Percentiles rank a stretch among this genome's conserved stretches.
Evolutionary conservation across 2,888 invertebrate species (phyloP).

Genomic region (Mystacides longicornis): DNA sequence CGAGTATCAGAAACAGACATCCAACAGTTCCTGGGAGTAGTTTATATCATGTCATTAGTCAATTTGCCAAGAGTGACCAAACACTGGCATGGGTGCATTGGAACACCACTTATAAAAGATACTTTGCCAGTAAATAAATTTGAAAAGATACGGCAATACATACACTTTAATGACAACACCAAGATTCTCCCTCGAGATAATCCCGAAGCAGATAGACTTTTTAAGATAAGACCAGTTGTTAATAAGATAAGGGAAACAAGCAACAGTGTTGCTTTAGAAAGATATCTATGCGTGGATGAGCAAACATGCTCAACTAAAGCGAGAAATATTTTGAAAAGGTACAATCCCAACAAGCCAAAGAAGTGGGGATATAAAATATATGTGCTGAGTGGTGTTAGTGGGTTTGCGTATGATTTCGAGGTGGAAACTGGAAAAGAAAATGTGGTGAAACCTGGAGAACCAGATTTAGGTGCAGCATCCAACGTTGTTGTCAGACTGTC

Average conservation of each 20-base stretch:
- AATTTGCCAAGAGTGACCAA: background rate
- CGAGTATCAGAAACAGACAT: background rate
- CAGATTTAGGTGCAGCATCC: background rate
- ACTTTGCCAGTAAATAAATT: constrained; percentile 3
- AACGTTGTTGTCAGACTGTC: constrained; percentile 3
- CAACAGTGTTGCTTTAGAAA: background rate
- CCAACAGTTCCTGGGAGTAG: background rate
- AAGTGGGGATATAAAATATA: constrained; percentile 3
- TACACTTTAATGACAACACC: background rate
- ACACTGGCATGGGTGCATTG: background rate
- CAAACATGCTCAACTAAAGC: background rate
- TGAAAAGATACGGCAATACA: constrained; percentile 1
- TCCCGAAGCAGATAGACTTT: constrained; percentile 1
- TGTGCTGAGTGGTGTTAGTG: background rate
- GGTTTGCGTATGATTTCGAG: background rate
- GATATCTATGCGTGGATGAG: constrained; percentile 1
- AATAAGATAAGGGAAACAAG: background rate
- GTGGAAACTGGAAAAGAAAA: constrained; percentile 1
- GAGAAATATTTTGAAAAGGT: background rate
- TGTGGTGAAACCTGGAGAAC: background rate
- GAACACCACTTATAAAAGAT: background rate
- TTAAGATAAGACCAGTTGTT: background rate
- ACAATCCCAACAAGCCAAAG: background rate
- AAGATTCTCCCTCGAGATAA: background rate
- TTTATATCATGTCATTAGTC: background rate